Evolutionary conservation across 2,113 vertebrate genomes (phyloP).

Genomic region (Hiodon alosoides): DNA sequence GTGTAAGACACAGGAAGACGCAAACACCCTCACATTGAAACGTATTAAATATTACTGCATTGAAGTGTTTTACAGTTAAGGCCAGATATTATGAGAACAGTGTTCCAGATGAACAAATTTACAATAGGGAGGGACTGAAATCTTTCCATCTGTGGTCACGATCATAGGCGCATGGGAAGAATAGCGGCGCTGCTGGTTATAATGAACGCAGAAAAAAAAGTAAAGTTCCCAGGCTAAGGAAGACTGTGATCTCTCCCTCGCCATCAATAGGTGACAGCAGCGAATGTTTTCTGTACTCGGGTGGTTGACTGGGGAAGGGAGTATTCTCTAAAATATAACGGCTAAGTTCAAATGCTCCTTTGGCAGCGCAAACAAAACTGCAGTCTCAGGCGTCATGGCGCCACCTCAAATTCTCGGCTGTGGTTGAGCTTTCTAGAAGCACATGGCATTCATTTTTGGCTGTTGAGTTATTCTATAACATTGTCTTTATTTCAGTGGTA

Average conservation of each 20-base stretch:
- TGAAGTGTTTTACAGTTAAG: slow-evolving; percentile 9
- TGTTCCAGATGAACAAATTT: slow-evolving; percentile 22
- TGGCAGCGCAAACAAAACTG: slow-evolving; percentile 70
- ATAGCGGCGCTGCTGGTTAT: slow-evolving; percentile 47
- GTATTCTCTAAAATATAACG: slow-evolving; percentile 72
- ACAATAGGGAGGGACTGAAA: slow-evolving; percentile 66
- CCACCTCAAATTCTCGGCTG: slow-evolving; percentile 79
- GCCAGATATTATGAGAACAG: slow-evolving; percentile 4
- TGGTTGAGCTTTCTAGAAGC: slow-evolving; percentile 73
- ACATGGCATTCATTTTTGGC: slow-evolving; percentile 88
- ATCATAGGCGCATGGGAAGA: slow-evolving; percentile 52
- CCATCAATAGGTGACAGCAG: slow-evolving; percentile 67
- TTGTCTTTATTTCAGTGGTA: slow-evolving; percentile 69
- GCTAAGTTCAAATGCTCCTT: slow-evolving; percentile 75
- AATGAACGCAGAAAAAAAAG: slow-evolving; percentile 33
- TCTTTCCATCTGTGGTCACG: slow-evolving; percentile 68
- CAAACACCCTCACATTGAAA: background rate
- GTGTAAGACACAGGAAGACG: background rate
- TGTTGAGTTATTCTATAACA: slow-evolving; percentile 58
- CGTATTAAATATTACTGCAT: slow-evolving; percentile 10
- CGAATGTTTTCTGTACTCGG: slow-evolving; percentile 53
- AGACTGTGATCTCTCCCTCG: slow-evolving; percentile 38
- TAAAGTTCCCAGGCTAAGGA: slow-evolving; percentile 40
- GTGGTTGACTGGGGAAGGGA: slow-evolving; percentile 67
- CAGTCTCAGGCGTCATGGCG: slow-evolving; percentile 79